Evolutionary conservation across 2,888 invertebrate genomes (phyloP), one percentile per base, ranked within the genome.

Genomic region (Heliconius cydno): DNA sequence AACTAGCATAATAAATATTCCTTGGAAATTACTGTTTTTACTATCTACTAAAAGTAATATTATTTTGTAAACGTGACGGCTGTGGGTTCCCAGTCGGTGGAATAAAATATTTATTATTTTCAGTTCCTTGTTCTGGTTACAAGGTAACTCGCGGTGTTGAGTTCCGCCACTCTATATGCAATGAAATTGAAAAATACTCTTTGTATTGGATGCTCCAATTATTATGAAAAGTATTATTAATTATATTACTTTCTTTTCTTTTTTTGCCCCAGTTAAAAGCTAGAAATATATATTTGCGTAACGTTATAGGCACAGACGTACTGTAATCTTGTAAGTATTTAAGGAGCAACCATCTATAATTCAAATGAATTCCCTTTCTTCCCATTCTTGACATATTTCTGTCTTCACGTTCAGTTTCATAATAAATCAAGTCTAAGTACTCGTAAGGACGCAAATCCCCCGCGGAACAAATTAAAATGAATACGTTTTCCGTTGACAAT

Each of bases 401-500:
- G 80, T 77, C 72, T 75, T 34, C 78, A 72, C 19, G 73, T 76
- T 74, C 57, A 76, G 77, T 78, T 76, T 68, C 76, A 73, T 65
- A 83, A 85, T 85, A 86, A 85, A 85, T 85, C 84, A 83, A 79
- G 79, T 76, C 78, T 84, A 81, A 83, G 87, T 83, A 85, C 87
- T 87, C 84, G 83, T 83, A 85, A 85, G 85, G 85, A 87, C 88
- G 86, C 85, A 89, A 88, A 90, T 89, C 87, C 89, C 86, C 87
- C 80, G 76, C 86, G 85, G 86, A 86, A 90, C 90, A 90, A 91
- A 92, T 92, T 92, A 89, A 89, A 91, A 91, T 89, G 88, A 89
- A 91, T 91, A 89, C 86, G 84, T 85, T 89, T 89, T 12, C 7
- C 57, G 7, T 38, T 34, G 73, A 60, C 73, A 73, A 60, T 70